These are phyloP conservation scores for Steromphala cineraria DNA, from an alignment of 2,888 invertebrate genomes.

Conservation along the genomic window DNA sequence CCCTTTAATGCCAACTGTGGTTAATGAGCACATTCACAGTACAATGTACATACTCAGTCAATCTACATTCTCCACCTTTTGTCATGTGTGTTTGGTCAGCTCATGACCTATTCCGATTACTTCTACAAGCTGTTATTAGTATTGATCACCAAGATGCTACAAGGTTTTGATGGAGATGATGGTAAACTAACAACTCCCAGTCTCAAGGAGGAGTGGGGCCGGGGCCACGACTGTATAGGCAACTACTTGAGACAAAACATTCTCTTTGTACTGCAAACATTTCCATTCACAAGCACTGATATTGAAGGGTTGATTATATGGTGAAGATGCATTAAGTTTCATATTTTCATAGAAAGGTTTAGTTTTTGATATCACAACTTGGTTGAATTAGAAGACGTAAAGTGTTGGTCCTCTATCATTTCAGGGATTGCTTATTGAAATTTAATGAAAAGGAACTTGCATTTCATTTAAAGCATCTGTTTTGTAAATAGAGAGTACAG, in stretches of 20 bases:
- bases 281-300: background rate
- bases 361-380: no score
- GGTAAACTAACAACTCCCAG: background rate
- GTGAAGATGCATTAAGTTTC: no score
- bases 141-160: background rate
- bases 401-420: no score
- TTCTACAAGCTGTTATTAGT: background rate
- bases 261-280: background rate
- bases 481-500: no score
- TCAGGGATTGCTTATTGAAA: no score
- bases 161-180: background rate
- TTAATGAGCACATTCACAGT: background rate
- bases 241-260: background rate
- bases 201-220: background rate
- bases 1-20: background rate
- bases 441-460: no score
- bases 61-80: background rate
- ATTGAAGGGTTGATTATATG: background rate
- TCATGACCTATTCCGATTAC: conserved; percentile 2
- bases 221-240: background rate
- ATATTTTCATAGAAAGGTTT: no score
- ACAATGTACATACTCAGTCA: background rate
- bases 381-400: no score
- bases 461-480: no score
- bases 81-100: background rate